These are phyloP conservation scores for Channa argus DNA, from an alignment of 2,113 vertebrate genomes.

Conservation along the genomic window DNA sequence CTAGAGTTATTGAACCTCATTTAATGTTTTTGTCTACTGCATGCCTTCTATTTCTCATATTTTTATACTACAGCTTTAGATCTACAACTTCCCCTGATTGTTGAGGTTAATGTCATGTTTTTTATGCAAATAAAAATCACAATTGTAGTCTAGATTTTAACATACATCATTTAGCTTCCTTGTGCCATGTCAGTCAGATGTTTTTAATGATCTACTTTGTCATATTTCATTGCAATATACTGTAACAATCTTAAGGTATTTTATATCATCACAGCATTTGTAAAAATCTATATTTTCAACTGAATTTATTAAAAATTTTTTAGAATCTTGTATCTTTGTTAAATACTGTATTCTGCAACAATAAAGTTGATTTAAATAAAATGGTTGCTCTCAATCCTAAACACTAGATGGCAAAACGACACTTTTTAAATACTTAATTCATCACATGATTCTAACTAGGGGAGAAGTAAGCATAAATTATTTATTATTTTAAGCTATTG, in stretches of 20 bases:
- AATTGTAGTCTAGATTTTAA: not conserved
- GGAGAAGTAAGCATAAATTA: not conserved
- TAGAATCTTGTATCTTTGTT: no score
- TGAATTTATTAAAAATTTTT: no score
- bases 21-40: no score
- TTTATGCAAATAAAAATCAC: not conserved
- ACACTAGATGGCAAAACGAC: slow-evolving; percentile 54
- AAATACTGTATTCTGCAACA: not conserved
- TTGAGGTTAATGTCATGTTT: not conserved
- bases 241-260: not conserved
- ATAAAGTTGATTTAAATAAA: slow-evolving; percentile 13
- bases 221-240: not conserved
- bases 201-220: no score
- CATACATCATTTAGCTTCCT: not conserved
- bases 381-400: not conserved
- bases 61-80: not conserved
- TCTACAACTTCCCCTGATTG: not conserved
- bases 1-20: no score
- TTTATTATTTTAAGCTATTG: no score
- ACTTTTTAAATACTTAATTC: not conserved
- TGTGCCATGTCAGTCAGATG: not conserved
- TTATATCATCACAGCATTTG: not conserved
- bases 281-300: no score
- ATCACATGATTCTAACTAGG: not conserved
- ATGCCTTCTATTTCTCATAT: not conserved